phyloP scores from a whole-genome alignment of 1,140 invertebrate genomes.

The Daktulosphaira vitifoliae region DNA sequence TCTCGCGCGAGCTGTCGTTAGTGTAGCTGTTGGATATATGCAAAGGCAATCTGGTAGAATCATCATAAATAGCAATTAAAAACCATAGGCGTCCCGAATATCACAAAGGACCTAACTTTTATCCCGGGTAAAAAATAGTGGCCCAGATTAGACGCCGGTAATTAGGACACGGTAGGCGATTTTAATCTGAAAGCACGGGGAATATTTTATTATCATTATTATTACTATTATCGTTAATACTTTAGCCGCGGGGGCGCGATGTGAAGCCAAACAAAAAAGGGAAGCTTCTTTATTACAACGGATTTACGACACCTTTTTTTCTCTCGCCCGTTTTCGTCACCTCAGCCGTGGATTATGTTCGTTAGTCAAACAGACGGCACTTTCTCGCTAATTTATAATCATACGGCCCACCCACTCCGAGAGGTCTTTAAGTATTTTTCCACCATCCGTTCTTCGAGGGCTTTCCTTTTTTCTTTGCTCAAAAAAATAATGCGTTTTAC shows the following conservation, averaged over 20 bases:
- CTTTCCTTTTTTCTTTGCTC: not conserved
- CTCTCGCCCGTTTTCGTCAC: conserved; percentile 14
- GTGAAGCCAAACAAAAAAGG: conserved; percentile 3
- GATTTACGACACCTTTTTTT: conserved; percentile 33
- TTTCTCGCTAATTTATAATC: conserved; percentile 16
- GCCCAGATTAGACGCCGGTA: conserved; percentile 8
- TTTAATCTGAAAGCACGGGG: conserved; percentile 31
- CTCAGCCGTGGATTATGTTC: conserved; percentile 24
- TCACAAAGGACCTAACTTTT: conserved; percentile 1
- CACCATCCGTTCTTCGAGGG: not conserved
- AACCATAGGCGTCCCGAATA: conserved; percentile 10
- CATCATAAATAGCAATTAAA: conserved; percentile 33
- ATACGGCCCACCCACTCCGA: conserved; percentile 12
- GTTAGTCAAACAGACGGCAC: conserved; percentile 25
- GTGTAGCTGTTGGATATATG: not conserved
- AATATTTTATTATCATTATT: conserved; percentile 28
- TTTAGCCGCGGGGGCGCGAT: conserved; percentile 4
- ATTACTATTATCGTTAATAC: conserved; percentile 11
- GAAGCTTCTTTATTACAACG: conserved; percentile 14
- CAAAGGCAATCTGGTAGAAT: conserved; percentile 13
- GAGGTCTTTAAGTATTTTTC: conserved; percentile 16
- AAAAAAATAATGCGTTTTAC: not conserved
- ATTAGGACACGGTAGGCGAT: conserved; percentile 14
- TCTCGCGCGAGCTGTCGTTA: not conserved
- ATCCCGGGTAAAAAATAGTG: conserved; percentile 1